Percentiles rank a stretch among this genome's conserved stretches.
phyloP scores from a whole-genome alignment of 2,888 invertebrate species.

The Lysandra coridon region DNA sequence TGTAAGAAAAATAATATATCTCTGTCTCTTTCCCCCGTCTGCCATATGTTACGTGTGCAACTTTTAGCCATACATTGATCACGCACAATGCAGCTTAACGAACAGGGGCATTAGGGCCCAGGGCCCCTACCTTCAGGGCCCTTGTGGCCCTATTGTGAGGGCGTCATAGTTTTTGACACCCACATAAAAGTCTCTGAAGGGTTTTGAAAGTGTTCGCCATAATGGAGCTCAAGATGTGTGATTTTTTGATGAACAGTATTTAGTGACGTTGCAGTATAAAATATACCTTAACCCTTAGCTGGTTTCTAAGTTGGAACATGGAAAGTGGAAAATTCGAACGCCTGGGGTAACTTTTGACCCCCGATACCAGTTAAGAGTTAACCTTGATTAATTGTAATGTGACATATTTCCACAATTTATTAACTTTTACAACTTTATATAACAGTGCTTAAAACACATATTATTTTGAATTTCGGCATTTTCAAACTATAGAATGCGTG shows the following conservation, averaged over 20 bases:
- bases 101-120: constrained; percentile 50
- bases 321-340: no score
- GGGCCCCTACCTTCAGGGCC: constrained; percentile 35
- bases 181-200: constrained; percentile 6
- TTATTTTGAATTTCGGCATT: no score
- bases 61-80: constrained; percentile 38
- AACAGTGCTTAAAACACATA: no score
- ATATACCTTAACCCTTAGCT: neutral
- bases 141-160: constrained; percentile 17
- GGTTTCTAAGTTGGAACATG: no score
- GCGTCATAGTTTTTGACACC: constrained; percentile 24
- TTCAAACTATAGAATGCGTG: no score
- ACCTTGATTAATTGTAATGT: no score
- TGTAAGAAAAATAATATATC: no score
- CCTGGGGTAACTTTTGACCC: no score
- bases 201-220: constrained; percentile 13
- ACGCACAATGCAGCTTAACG: constrained; percentile 60
- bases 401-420: no score
- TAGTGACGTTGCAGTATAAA: neutral
- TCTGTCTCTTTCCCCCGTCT: neutral
- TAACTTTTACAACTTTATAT: no score
- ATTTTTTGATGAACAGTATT: neutral
- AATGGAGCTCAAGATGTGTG: constrained; percentile 1
- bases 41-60: neutral
- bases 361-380: no score